Evolutionary conservation across 2,797 vertebrate species (phyloP).

Genomic region (Petrocephalus schoutedeni): DNA sequence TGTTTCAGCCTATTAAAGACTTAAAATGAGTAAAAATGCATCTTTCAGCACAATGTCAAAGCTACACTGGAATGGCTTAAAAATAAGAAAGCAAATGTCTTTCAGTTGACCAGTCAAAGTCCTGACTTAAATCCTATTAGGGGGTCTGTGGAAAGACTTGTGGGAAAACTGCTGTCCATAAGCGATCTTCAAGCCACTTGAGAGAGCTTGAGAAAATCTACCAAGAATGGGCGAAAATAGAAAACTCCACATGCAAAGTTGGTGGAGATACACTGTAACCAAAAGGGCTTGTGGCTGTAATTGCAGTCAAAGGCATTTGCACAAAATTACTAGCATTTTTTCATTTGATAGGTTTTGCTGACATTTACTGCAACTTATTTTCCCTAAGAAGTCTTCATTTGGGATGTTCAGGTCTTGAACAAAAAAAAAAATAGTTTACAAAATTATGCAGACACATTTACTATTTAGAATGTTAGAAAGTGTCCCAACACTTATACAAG

Average conservation of each 20-base stretch:
- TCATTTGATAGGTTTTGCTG: not conserved
- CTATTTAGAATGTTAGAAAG: not conserved
- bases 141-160: constrained; percentile 15
- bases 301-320: not conserved
- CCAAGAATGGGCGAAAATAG: not conserved
- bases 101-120: constrained; percentile 14
- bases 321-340: not conserved
- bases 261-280: not conserved
- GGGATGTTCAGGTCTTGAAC: not conserved
- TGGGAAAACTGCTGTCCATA: constrained; percentile 16
- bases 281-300: not conserved
- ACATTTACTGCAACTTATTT: constrained; percentile 11
- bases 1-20: constrained; percentile 4
- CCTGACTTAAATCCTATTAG: constrained; percentile 13
- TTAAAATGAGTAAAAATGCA: constrained; percentile 10
- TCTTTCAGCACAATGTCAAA: constrained; percentile 22
- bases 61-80: constrained; percentile 18
- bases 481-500: not conserved
- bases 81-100: constrained; percentile 15
- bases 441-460: not conserved
- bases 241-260: constrained; percentile 1
- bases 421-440: not conserved
- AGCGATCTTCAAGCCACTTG: not conserved
- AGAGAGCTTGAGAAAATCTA: constrained; percentile 2
- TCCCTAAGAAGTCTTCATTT: not conserved